Evolutionary conservation across 2,797 vertebrate species (phyloP), one percentile per base, ranked within the genome.

Genomic region (Avahi laniger): DNA sequence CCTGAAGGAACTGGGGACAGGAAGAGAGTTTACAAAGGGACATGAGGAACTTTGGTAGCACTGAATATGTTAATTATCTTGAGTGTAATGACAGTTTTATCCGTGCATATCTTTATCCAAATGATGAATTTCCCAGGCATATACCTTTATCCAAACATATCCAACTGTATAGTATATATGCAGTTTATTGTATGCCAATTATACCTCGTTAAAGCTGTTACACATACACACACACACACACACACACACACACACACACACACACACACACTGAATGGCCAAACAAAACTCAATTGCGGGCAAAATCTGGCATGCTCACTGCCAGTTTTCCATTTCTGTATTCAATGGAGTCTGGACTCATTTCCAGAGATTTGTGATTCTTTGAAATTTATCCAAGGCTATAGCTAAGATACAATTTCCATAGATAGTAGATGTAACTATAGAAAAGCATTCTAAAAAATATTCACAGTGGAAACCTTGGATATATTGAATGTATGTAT

Each of bases 331-430:
- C 79, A 63, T 59, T 91, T 91, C 86, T 82, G 41, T 67, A 35
- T 94, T 90, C 30, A n/a, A 15, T 73, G 65, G 52, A 75, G 91
- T 87, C 80, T 88, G 87, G 67, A 79, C 50, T 96, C 88, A 95
- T 35, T 89, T 84, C 26, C 41, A 91, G 8, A 38, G 48, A 92
- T 67, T 12, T 46, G 35, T 38, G 30, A 72, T 65, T 91, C 33
- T 87, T 72, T 96, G 85, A 93, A 93, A 96, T 65, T 12, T 70
- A 94, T 78, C 84, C 72, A 89, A 85, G 28, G 50, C 67, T 93
- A 59, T 24, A 82, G 73, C 61, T 92, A 83, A 96, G 70, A 88
- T 61, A 69, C n/a, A 82, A 30, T 85, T 93, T 76, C 85, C 61
- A 67, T 46, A 96, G 88, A 87, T 22, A 70, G 61, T 69, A 85